phyloP scores from a whole-genome alignment of 1,140 invertebrate species.

The Drosophila pseudoobscura region DNA sequence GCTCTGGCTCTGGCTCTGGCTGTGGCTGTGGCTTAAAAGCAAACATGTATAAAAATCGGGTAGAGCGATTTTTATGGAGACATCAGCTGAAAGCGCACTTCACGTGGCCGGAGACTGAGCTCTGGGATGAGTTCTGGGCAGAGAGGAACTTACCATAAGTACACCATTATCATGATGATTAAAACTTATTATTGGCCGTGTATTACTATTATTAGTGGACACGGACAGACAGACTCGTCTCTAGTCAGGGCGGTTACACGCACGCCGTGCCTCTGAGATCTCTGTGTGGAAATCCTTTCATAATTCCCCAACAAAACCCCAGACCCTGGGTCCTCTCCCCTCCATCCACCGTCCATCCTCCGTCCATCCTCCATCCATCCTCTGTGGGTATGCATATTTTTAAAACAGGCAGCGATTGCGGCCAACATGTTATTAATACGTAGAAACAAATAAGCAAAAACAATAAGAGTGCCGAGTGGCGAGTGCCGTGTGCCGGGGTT shows the following conservation, averaged over 20 bases:
- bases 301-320: conserved; percentile 45
- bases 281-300: conserved; percentile 62
- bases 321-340: background rate
- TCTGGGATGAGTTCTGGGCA: conserved; percentile 1
- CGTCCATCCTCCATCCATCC: too few relatives aligned
- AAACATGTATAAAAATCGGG: conserved; percentile 56
- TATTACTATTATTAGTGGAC: conserved; percentile 77
- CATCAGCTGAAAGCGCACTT: conserved; percentile 53
- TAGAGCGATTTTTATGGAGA: conserved; percentile 68
- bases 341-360: background rate
- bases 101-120: background rate
- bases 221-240: conserved; percentile 2
- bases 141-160: conserved; percentile 55
- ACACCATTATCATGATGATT: conserved; percentile 79
- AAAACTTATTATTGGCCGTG: conserved; percentile 78
- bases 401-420: conserved; percentile 67
- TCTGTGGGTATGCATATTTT: conserved; percentile 67
- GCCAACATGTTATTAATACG: conserved; percentile 79
- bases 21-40: conserved; percentile 52
- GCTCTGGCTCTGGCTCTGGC: too few relatives aligned
- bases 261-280: conserved; percentile 54
- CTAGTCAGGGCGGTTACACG: conserved; percentile 53
- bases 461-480: conserved; percentile 60
- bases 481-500: conserved; percentile 34
- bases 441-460: conserved; percentile 82